A percentile compares a stretch with the other conserved stretches of the same genome.
phyloP scores from a whole-genome alignment of 2,888 invertebrate species.

The Celastrina argiolus region DNA sequence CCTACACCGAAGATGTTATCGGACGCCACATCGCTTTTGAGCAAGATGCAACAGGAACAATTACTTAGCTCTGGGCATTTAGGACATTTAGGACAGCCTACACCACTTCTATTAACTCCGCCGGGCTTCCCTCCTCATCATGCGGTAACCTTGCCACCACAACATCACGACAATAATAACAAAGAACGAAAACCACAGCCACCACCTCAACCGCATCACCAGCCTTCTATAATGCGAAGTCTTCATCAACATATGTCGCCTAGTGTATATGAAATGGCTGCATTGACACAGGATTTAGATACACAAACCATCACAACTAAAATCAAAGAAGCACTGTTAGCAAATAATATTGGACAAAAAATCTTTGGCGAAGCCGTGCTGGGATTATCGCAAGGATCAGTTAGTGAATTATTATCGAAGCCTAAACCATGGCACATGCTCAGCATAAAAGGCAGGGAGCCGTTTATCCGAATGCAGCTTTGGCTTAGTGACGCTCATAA shows the following conservation, averaged over 20 bases:
- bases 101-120: slow-evolving; percentile 85
- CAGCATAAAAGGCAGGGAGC: slow-evolving; percentile 97
- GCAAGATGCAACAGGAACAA: slow-evolving; percentile 85
- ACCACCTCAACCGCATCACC: slow-evolving; percentile 80
- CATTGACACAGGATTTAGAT: slow-evolving; percentile 96
- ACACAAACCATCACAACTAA: slow-evolving; percentile 97
- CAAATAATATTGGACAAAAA: slow-evolving; percentile 98
- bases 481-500: slow-evolving; percentile 98
- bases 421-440: slow-evolving; percentile 99
- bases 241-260: slow-evolving; percentile 92
- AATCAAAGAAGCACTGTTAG: slow-evolving; percentile 96
- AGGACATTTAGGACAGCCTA: slow-evolving; percentile 71
- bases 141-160: slow-evolving; percentile 82
- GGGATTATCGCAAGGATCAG: slow-evolving; percentile 97
- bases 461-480: slow-evolving; percentile 96
- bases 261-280: slow-evolving; percentile 98
- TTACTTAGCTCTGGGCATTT: slow-evolving; percentile 77
- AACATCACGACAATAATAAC: slow-evolving; percentile 74
- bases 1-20: slow-evolving; percentile 88
- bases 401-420: slow-evolving; percentile 97
- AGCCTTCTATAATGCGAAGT: slow-evolving; percentile 81
- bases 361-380: slow-evolving; percentile 98
- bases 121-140: slow-evolving; percentile 88
- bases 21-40: slow-evolving; percentile 80
- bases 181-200: slow-evolving; percentile 76